Evolutionary conservation across 2,888 invertebrate genomes (phyloP), one percentile per base, ranked within the genome.

Genomic region (Lochmaea crataegi): DNA sequence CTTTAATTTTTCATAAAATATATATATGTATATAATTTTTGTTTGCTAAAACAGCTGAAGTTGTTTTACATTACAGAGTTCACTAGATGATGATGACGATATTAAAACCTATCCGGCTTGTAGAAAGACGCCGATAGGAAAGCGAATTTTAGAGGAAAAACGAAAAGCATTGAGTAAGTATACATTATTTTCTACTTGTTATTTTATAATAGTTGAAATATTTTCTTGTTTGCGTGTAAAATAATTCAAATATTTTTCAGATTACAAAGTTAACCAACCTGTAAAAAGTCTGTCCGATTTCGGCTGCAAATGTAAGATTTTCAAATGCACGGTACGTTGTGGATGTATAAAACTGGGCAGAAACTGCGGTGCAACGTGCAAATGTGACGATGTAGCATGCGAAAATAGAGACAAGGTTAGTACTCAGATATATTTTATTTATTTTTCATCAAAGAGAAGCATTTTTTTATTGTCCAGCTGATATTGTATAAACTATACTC

Each of bases 51-150:
- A 86, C 89, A 0, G 88, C 89, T 0, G 90, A 91, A 11, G 88
- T 89, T 45, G n/a, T 58, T 14, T 60, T 7, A 38, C 45, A 38
- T 60, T 60, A 5, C 60, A 60, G 60, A 60, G 9, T n/a, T 66
- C 56, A 16, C 38, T 16, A 2, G 64, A 64, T 12, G 45, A 42
- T 12, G 26, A 5, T 10, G 88, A 89, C 77, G 87, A 89, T 77
- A 65, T 80, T 0, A 81, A 84, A 42, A 86, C 86, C 5, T 93
- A 94, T 83, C 93, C 93, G 0, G 93, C 94, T 80, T 94, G 93
- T 93, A 86, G 86, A 48, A 89, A 89, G 53, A 93, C 93, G 1
- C 94, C 93, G 0, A 83, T 93, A 0, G 90, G 88, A 69, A 91
- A 88, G 70, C 73, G 83, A 57, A 65, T 84, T 1, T 14, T 82